These are phyloP conservation scores for Myopa tessellatipennis DNA, from an alignment of 2,888 invertebrate genomes.

Conservation along the genomic window DNA sequence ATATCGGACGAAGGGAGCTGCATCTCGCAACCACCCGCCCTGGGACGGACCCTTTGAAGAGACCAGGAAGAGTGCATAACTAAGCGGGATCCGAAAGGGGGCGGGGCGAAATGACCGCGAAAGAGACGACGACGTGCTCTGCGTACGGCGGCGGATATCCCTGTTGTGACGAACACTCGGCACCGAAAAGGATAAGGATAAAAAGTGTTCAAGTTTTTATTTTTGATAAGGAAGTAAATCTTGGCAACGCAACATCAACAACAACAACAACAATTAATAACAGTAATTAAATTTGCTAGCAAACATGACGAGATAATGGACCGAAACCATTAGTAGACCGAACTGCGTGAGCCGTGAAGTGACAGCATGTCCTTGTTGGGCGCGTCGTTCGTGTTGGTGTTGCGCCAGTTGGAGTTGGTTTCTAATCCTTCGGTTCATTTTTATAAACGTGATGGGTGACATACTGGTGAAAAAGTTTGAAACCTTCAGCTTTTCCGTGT, in stretches of 20 bases:
- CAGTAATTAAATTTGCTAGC: slow-evolving; percentile 67
- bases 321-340: slow-evolving; percentile 61
- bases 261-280: slow-evolving; percentile 55
- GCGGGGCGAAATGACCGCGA: slow-evolving; percentile 34
- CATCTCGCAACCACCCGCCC: slow-evolving; percentile 38
- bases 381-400: background rate
- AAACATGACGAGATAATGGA: slow-evolving; percentile 68
- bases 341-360: slow-evolving; percentile 33
- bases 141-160: slow-evolving; percentile 44
- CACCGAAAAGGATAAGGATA: slow-evolving; percentile 49
- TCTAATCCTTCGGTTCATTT: too few relatives aligned
- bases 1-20: slow-evolving; percentile 47
- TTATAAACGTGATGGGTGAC: too few relatives aligned
- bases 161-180: slow-evolving; percentile 53
- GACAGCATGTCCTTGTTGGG: slow-evolving; percentile 5
- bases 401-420: too few relatives aligned
- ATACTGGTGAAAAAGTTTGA: too few relatives aligned
- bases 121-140: slow-evolving; percentile 44
- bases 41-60: slow-evolving; percentile 2
- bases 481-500: too few relatives aligned
- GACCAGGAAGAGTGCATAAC: slow-evolving; percentile 43
- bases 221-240: slow-evolving; percentile 44
- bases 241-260: background rate
- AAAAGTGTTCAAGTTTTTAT: slow-evolving; percentile 53
- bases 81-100: slow-evolving; percentile 33